A percentile compares a stretch with the other conserved stretches of the same genome.
Conservation (phyloP, 2,888 invertebrate genomes). For the Drosophila peninsularis region DNA sequence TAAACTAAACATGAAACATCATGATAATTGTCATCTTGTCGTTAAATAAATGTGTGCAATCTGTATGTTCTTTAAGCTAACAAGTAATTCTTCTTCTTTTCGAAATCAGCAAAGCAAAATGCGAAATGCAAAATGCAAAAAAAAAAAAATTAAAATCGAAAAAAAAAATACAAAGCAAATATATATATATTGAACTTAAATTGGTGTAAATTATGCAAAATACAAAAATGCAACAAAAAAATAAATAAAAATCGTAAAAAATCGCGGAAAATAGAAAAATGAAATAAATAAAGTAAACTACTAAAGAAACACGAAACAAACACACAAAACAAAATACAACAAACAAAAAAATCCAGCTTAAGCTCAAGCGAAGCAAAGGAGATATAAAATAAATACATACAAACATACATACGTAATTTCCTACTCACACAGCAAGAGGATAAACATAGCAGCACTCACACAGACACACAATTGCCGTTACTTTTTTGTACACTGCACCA, state of each 20-base stretch:
- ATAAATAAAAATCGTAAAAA: constrained; percentile 20
- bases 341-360: constrained; percentile 24
- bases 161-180: constrained; percentile 13
- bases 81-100: constrained; percentile 25
- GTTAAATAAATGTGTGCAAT: constrained; percentile 53
- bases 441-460: constrained; percentile 18
- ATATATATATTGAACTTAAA: constrained; percentile 58
- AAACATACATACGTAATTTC: constrained; percentile 65
- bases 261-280: constrained; percentile 5
- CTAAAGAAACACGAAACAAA: too few relatives aligned
- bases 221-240: constrained; percentile 17
- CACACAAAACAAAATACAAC: neutral
- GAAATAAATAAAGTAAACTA: constrained; percentile 42
- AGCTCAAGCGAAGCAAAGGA: constrained; percentile 19
- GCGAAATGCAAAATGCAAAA: constrained; percentile 17
- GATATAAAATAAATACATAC: constrained; percentile 17
- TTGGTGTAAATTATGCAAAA: constrained; percentile 70
- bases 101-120: constrained; percentile 36
- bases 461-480: constrained; percentile 47
- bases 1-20: constrained; percentile 25
- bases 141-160: constrained; percentile 4
- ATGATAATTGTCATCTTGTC: constrained; percentile 58
- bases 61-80: constrained; percentile 51
- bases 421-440: constrained; percentile 48
- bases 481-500: constrained; percentile 61